Conservation (phyloP, 2,113 vertebrate species). For the Protomyctophum bolini region DNA sequence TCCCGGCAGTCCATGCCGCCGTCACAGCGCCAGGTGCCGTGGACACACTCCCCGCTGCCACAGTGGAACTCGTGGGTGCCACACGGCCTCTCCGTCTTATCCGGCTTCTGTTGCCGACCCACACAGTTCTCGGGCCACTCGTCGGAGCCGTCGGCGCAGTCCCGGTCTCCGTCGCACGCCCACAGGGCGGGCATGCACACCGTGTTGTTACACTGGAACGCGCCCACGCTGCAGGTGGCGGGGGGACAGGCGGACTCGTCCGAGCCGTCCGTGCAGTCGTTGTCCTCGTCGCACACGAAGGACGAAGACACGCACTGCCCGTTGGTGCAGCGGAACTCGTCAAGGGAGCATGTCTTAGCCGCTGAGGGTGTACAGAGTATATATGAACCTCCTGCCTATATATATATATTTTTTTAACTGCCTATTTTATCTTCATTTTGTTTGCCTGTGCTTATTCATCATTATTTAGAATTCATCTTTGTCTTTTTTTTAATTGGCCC, state of each 20-base stretch:
- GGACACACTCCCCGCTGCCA: conserved; percentile 80
- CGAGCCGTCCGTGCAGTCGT: conserved; percentile 82
- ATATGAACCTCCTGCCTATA: no score
- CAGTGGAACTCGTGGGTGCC: conserved; percentile 79
- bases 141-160: conserved; percentile 86
- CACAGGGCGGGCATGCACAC: conserved; percentile 79
- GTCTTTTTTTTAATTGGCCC: no score
- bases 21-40: conserved; percentile 82
- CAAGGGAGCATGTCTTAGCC: conserved; percentile 64
- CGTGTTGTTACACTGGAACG: conserved; percentile 81
- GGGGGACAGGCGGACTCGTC: conserved; percentile 81
- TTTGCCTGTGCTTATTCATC: no score
- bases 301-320: conserved; percentile 79
- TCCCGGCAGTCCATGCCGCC: conserved; percentile 79
- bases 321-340: conserved; percentile 79
- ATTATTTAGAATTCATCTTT: no score
- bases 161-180: conserved; percentile 82
- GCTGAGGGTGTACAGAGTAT: conserved; percentile 58
- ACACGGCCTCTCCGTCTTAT: conserved; percentile 45
- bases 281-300: conserved; percentile 83
- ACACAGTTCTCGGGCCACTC: conserved; percentile 80
- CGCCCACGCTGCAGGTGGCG: conserved; percentile 66
- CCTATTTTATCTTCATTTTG: not conserved
- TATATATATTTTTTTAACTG: no score
- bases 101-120: rapidly evolving